Conservation (phyloP, 2,888 invertebrate genomes). For the Nephrotoma appendiculata region DNA sequence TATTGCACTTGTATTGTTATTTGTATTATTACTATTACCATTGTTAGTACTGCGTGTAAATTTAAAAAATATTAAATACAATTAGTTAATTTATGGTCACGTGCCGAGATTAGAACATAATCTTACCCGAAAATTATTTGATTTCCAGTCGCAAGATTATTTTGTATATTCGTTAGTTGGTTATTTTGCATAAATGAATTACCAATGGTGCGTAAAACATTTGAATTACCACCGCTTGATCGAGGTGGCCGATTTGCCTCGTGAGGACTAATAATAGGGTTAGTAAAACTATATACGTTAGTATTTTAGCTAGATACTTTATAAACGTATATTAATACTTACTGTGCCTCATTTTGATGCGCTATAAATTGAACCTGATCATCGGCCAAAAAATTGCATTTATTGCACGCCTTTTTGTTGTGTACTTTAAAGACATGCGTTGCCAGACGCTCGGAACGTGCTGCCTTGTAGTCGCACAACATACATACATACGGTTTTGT, state of each 20-base stretch:
- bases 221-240: constrained; percentile 10
- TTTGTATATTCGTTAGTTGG: constrained; percentile 32
- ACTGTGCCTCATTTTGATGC: constrained; percentile 67
- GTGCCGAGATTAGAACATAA: neutral
- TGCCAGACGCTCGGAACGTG: constrained; percentile 74
- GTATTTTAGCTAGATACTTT: neutral
- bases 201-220: constrained; percentile 32
- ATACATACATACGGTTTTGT: constrained; percentile 83
- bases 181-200: constrained; percentile 32
- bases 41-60: neutral
- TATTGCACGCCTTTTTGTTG: constrained; percentile 78
- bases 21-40: constrained; percentile 8
- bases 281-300: neutral
- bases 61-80: neutral
- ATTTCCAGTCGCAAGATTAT: constrained; percentile 11
- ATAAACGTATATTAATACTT: constrained; percentile 30
- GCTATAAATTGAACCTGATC: constrained; percentile 62
- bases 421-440: constrained; percentile 86
- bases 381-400: constrained; percentile 77
- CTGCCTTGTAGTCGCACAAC: constrained; percentile 87
- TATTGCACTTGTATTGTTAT: constrained; percentile 20
- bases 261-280: neutral
- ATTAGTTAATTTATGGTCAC: neutral
- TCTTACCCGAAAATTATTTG: constrained; percentile 11
- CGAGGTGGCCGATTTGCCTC: neutral